Evolutionary conservation across 2,888 invertebrate genomes (phyloP).

Genomic region (Tinea pellionella): DNA sequence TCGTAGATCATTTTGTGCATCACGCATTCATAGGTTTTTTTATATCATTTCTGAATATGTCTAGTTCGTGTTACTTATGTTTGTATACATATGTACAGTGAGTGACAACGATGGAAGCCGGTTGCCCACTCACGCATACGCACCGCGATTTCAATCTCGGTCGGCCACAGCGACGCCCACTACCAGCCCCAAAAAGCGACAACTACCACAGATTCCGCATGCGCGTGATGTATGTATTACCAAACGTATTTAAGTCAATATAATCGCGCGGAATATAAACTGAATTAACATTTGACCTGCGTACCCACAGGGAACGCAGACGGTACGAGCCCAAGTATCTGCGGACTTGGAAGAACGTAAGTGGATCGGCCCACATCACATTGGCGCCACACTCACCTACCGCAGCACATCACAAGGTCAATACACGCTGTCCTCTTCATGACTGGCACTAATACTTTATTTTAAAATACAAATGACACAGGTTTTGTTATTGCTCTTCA

Average conservation of each 20-base stretch:
- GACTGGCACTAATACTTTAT: too few relatives aligned
- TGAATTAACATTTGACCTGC: neutral
- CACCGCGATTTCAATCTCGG: conserved; percentile 82
- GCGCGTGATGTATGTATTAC: conserved; percentile 20
- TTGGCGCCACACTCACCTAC: conserved; percentile 83
- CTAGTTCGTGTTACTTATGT: too few relatives aligned
- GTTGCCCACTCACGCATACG: conserved; percentile 68
- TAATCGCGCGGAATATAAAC: neutral
- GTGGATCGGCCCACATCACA: conserved; percentile 77
- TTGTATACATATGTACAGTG: conserved; percentile 23
- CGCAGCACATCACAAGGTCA: conserved; percentile 81
- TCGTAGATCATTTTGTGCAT: neutral
- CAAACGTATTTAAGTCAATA: too few relatives aligned
- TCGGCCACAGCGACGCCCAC: conserved; percentile 94
- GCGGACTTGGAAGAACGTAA: conserved; percentile 82
- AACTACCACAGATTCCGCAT: conserved; percentile 93
- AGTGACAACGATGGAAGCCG: conserved; percentile 32
- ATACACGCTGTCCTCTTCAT: conserved; percentile 46
- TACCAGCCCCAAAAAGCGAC: conserved; percentile 95
- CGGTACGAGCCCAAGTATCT: conserved; percentile 77
- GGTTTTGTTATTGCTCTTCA: neutral
- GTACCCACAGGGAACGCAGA: conserved; percentile 70
- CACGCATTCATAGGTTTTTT: too few relatives aligned
- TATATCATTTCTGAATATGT: neutral
- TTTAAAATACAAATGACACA: too few relatives aligned